These are phyloP conservation scores for Thymelicus lineola DNA, from an alignment of 2,888 invertebrate species.

Conservation along the genomic window DNA sequence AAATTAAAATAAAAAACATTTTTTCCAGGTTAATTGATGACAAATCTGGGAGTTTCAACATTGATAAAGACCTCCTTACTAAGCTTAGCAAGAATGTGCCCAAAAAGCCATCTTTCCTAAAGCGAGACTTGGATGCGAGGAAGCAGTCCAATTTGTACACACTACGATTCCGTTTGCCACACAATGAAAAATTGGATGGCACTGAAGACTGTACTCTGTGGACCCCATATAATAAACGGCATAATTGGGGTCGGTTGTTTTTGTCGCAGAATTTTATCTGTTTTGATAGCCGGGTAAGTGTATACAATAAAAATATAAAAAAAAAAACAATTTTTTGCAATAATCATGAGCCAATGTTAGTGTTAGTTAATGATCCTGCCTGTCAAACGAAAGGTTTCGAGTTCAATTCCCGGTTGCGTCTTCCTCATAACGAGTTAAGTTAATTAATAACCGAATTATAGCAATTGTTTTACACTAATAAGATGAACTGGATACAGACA, in stretches of 20 bases:
- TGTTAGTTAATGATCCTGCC: too few species aligned
- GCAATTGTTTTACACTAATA: too few species aligned
- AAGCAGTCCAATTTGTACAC: constrained; percentile 97
- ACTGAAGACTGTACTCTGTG: constrained; percentile 95
- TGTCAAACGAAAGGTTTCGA: too few species aligned
- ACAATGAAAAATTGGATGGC: constrained; percentile 96
- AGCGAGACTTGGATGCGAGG: constrained; percentile 97
- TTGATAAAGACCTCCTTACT: constrained; percentile 93
- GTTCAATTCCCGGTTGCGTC: too few species aligned
- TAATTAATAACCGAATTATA: too few species aligned
- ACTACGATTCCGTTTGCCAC: constrained; percentile 93
- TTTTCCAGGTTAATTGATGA: constrained; percentile 92
- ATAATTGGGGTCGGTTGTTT: constrained; percentile 95
- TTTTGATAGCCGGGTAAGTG: constrained; percentile 95
- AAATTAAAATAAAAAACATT: neutral
- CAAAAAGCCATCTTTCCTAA: constrained; percentile 95
- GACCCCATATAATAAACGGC: constrained; percentile 97
- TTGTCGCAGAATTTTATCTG: constrained; percentile 98
- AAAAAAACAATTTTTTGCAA: too few species aligned
- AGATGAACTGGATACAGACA: too few species aligned
- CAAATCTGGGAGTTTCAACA: constrained; percentile 93
- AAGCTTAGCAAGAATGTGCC: constrained; percentile 95
- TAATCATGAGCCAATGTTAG: too few species aligned
- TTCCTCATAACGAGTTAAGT: too few species aligned
- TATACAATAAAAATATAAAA: too few species aligned